Base-by-base conservation (phyloP, 2,113 vertebrate genomes). In the Nesogale talazaci region DNA sequence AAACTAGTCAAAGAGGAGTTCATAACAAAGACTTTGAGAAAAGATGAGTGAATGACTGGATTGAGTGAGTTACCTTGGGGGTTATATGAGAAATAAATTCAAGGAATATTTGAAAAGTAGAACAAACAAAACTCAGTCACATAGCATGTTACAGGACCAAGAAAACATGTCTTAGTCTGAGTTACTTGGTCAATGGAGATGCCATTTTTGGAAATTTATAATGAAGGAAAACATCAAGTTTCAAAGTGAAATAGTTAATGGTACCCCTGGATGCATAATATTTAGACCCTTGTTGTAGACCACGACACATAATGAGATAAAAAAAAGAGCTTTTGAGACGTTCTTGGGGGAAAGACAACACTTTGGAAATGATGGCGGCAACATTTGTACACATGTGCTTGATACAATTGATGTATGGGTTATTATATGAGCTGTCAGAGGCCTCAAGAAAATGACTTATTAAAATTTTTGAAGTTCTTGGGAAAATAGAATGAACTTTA, bases 171-270 rank as follows among this genome's bases (percentile, higher is more conserved):
- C 40, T 75, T 31, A 36, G 9, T 6, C 81, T 94, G 29, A 19
- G 4, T 38, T 74, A 11, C 27, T 72, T 59, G 10, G 3, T 42
- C 42, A 77, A 14, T 29, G 23, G 22, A n/a, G 4, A 69, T 82
- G 52, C 6, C 78, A 90, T 77, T 85, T 81, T 57, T 34, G 87
- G 78, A 74, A 27, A 52, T 17, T 72, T 56, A 46, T 86, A 91
- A 83, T 42, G 61, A 86, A n/a, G 38, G 57, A 15, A 52, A 77
- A 56, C 9, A 16, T 63, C 52, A 69, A 65, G 31, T 61, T 86
- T 65, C 83, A 31, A 10, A 82, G 46, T 75, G 81, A 92, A 82
- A 88, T 29, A 57, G 8, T n/a, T 67, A 74, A 67, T 15, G 25
- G 10, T 75, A 42, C 25, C 12, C 6, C 16, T 59, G 6, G 20